phyloP scores from a whole-genome alignment of 2,888 invertebrate genomes.

The Suillia variegata region DNA sequence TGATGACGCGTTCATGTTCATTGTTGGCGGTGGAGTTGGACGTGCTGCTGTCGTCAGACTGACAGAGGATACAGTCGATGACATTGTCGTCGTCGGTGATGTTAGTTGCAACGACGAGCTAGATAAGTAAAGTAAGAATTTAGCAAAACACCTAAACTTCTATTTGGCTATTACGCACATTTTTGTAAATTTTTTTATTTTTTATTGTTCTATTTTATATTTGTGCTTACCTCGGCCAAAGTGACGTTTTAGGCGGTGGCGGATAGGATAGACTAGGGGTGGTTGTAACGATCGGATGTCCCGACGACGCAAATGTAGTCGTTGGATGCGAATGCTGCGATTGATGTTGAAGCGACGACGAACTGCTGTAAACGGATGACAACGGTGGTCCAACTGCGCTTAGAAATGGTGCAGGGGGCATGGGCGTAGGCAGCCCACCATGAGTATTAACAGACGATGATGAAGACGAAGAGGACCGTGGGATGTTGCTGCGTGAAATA shows the following conservation, averaged over 20 bases:
- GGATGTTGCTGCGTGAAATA: constrained; percentile 8
- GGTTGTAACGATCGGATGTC: constrained; percentile 34
- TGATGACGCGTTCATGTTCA: constrained; percentile 32
- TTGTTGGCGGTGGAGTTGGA: constrained; percentile 64
- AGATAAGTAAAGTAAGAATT: too few relatives aligned
- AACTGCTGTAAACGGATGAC: constrained; percentile 14
- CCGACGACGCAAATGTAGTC: constrained; percentile 25
- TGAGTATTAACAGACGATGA: constrained; percentile 25
- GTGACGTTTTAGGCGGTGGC: constrained; percentile 46
- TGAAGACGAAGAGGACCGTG: constrained; percentile 19
- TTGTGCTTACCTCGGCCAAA: constrained; percentile 53
- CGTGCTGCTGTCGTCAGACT: constrained; percentile 60
- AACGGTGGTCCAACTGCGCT: constrained; percentile 25
- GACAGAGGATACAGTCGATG: constrained; percentile 62
- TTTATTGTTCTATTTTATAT: too few relatives aligned
- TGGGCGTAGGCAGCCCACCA: constrained; percentile 16
- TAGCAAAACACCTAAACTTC: neutral
- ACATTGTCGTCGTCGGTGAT: constrained; percentile 47
- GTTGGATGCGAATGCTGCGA: constrained; percentile 27
- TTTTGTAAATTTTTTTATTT: neutral
- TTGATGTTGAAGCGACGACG: constrained; percentile 21
- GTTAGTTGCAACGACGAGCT: constrained; percentile 43
- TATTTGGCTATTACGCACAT: neutral
- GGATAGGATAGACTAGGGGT: constrained; percentile 53
- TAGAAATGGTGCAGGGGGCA: constrained; percentile 18